Conservation (phyloP, 1,140 invertebrate genomes). For the Anastrepha obliqua region DNA sequence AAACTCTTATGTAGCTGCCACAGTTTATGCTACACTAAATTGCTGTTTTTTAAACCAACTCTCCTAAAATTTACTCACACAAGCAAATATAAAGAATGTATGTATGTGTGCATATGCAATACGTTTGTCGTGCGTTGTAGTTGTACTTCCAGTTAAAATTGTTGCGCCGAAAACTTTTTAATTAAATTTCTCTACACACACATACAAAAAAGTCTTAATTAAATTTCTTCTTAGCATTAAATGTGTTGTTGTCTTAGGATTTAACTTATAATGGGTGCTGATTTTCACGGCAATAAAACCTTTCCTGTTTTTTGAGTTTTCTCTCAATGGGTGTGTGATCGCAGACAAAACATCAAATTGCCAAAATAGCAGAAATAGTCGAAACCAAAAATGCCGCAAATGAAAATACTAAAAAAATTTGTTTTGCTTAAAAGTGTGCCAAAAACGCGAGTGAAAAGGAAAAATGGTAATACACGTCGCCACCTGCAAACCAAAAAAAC, state of each 20-base stretch:
- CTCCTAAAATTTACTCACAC: not conserved
- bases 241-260: not conserved
- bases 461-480: too few relatives aligned
- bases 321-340: too few relatives aligned
- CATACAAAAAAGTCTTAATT: slow-evolving; percentile 27
- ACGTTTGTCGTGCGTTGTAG: not conserved
- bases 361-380: too few relatives aligned
- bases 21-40: not conserved
- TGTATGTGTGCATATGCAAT: not conserved
- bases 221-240: slow-evolving; percentile 5
- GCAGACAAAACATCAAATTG: too few relatives aligned
- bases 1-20: not conserved
- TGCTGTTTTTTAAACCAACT: not conserved
- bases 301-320: too few relatives aligned
- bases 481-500: too few relatives aligned
- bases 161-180: slow-evolving; percentile 38
- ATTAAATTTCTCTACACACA: slow-evolving; percentile 28
- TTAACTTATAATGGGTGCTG: not conserved
- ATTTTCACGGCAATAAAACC: not conserved
- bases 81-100: not conserved
- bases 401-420: too few relatives aligned
- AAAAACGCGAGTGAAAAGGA: too few relatives aligned
- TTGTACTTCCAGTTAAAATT: not conserved
- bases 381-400: too few relatives aligned
- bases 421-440: too few relatives aligned